Evolutionary conservation across 2,888 invertebrate genomes (phyloP), one percentile per base, ranked within the genome.

Genomic region (Disparrhopalites patrizii): DNA sequence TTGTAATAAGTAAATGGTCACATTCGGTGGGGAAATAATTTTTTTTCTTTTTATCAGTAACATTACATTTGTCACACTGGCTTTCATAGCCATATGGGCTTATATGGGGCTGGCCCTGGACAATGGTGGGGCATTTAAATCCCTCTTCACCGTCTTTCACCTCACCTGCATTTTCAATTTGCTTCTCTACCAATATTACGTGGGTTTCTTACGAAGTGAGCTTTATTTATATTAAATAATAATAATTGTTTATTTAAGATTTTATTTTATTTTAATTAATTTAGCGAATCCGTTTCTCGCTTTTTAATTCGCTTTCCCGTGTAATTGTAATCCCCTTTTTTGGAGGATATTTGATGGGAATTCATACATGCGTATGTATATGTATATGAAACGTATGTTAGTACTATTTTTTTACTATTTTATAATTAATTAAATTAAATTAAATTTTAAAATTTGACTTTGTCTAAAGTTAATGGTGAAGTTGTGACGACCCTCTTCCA

Each of bases 61-160:
- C 20, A 23, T 66, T 15, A 61, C 55, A 15, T 66, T 66, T 30
- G 25, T 60, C 28, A 28, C 38, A 20, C 54, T 66, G 36, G 66
- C 66, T 3, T 30, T 66, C 5, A 54, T 66, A 15, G 54, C 66
- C 25, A 31, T 61, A 3, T 66, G 61, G 31, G 60, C 61, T 4
- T 51, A 33, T 18, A 28, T 66, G 20, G 66, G 66, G 3, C 61
- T 66, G 10, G 15, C 31, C n/a, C 58, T 58, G 7, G 38, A 54
- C 55, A 61, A 52, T n/a, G 43, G 33, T 47, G n/a, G n/a, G 15
- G 25, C 30, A 7, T 52, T 66, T 28, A 52, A 54, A 66, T 43
- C 54, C 31, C 31, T 23, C 15, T 66, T 66, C 43, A 61, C 61
- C 15, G 25, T 66, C 1, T 47, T 66, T 28, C 54, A 66, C 27